These are phyloP conservation scores for Rotaria macrura DNA, from an alignment of 2,888 invertebrate genomes.

Conservation along the genomic window DNA sequence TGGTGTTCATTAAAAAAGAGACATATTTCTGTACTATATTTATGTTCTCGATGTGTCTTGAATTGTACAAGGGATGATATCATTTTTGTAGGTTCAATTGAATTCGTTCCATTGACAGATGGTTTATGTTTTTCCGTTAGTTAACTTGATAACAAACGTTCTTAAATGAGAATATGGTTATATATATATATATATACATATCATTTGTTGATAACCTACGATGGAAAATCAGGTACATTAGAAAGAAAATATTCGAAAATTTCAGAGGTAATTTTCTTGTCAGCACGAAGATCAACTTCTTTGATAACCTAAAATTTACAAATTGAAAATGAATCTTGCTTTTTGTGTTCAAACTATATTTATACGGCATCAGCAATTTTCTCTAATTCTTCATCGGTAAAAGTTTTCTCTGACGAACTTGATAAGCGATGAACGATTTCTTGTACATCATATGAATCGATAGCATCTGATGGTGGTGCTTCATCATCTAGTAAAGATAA, in stretches of 20 bases:
- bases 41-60: background rate
- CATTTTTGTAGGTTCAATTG: background rate
- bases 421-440: constrained; percentile 17
- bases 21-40: background rate
- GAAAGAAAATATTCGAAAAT: constrained; percentile 10
- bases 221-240: background rate
- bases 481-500: background rate
- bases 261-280: background rate
- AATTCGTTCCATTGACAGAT: background rate
- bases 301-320: background rate
- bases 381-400: background rate
- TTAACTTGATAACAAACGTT: background rate
- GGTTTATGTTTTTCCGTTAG: background rate
- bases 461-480: background rate
- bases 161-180: background rate
- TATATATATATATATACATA: background rate
- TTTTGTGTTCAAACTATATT: background rate
- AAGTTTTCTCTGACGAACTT: background rate
- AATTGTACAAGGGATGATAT: background rate
- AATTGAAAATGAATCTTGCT: background rate
- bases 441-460: background rate
- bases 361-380: background rate
- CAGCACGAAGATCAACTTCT: constrained; percentile 16
- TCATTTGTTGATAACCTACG: background rate
- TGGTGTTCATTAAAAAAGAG: too few relatives aligned